A percentile compares a stretch with the other conserved stretches of the same genome.
phyloP scores from a whole-genome alignment of 2,113 vertebrate species.

The Toxotes chatareus region DNA sequence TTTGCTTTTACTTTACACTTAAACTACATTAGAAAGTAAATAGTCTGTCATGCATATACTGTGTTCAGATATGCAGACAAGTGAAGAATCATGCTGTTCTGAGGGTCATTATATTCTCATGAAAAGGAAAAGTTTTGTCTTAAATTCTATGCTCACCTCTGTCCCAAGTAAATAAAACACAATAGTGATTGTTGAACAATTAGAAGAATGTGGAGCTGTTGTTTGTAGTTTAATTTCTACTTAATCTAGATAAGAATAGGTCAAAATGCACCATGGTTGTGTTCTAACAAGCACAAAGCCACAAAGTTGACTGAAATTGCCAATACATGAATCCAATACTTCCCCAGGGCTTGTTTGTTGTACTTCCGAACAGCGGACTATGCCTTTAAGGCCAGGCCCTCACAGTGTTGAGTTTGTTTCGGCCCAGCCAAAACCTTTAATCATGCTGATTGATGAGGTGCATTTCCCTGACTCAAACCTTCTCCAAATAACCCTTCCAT shows the following conservation, averaged over 20 bases:
- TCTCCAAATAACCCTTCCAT: constrained; percentile 75
- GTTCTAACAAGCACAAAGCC: background rate
- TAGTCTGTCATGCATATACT: background rate
- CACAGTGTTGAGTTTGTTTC: constrained; percentile 72
- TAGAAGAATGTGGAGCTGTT: background rate
- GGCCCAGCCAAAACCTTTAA: constrained; percentile 76
- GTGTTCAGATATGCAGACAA: background rate
- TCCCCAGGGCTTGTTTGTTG: constrained; percentile 25
- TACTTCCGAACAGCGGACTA: constrained; percentile 24
- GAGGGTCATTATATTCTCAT: background rate
- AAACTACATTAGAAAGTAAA: background rate
- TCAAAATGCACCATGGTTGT: background rate
- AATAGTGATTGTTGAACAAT: background rate
- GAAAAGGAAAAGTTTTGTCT: background rate
- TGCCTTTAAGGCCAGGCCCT: constrained; percentile 74
- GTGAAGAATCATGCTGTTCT: constrained; percentile 6
- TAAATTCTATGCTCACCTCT: background rate
- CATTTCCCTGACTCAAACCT: constrained; percentile 81
- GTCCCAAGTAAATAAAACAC: background rate
- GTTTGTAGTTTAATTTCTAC: too few relatives aligned
- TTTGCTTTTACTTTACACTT: constrained; percentile 36
- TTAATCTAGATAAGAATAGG: background rate
- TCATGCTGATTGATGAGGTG: constrained; percentile 81
- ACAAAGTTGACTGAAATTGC: constrained; percentile 2
- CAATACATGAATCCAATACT: background rate